Conservation (phyloP, 2,113 vertebrate genomes). For the Oxyruncus cristatus region DNA sequence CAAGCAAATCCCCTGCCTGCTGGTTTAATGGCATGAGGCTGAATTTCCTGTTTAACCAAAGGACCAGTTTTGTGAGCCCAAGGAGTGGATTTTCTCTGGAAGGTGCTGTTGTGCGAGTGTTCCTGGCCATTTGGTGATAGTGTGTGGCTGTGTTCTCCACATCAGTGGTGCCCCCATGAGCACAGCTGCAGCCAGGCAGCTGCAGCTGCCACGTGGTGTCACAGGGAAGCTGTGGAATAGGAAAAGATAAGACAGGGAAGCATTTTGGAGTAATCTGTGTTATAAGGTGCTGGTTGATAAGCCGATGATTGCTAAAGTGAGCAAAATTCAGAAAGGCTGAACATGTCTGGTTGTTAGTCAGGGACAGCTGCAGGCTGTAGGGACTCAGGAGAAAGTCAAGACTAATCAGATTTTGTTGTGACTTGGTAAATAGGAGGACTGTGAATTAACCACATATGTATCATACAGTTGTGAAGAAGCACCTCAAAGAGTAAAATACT, state of each 20-base stretch:
- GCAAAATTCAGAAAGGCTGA: not conserved
- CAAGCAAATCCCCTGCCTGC: not conserved
- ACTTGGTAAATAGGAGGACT: not conserved
- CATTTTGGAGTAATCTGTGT: not conserved
- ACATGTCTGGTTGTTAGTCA: not conserved
- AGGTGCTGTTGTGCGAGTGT: not conserved
- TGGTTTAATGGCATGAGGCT: accelerated
- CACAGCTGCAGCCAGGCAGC: not conserved
- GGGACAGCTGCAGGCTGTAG: not conserved
- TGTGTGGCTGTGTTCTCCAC: accelerated
- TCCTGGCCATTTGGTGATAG: not conserved
- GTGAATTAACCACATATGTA: not conserved
- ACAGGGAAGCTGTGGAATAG: not conserved
- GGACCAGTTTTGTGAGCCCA: not conserved
- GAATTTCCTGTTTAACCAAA: not conserved
- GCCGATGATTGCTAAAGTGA: not conserved
- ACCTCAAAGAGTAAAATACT: not conserved
- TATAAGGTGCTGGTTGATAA: not conserved
- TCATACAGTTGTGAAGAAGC: not conserved
- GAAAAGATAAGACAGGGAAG: not conserved
- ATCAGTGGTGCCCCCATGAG: not conserved
- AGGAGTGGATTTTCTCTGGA: not conserved
- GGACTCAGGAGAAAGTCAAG: not conserved
- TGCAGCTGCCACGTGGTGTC: not conserved
- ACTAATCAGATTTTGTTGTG: not conserved